phyloP scores from a whole-genome alignment of 92 coral and sea anemone species.

The Bergia sp. region DNA sequence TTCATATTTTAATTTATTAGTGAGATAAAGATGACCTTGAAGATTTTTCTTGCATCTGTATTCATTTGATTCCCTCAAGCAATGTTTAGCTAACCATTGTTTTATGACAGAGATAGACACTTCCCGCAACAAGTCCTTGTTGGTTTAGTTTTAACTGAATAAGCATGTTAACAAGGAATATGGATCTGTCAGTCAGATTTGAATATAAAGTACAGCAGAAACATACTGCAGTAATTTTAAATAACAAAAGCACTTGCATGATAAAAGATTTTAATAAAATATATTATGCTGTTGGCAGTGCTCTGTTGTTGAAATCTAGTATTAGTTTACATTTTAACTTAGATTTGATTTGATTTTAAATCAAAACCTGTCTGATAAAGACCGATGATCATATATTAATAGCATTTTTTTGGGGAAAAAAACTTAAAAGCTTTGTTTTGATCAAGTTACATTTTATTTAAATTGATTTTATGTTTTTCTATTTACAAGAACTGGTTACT shows the following conservation, averaged over 20 bases:
- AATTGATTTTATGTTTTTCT: no score
- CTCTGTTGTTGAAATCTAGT: not conserved
- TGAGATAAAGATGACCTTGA: not conserved
- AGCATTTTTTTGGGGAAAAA: no score
- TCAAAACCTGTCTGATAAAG: not conserved
- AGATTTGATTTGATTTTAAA: not conserved
- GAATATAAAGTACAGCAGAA: not conserved
- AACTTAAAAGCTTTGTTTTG: no score
- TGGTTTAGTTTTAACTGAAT: not conserved
- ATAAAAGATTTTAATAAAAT: no score
- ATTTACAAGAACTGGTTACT: no score
- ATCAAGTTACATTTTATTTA: no score
- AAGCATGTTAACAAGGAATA: not conserved
- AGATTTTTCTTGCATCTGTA: not conserved
- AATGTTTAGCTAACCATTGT: not conserved
- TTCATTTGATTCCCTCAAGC: not conserved
- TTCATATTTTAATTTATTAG: not conserved
- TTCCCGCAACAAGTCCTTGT: not conserved
- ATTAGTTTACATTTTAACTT: no score
- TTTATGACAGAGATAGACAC: not conserved
- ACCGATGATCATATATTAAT: no score
- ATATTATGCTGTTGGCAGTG: no score
- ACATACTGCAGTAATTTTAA: not conserved
- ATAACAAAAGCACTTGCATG: no score
- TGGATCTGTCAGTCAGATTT: not conserved